Evolutionary conservation across 2,888 invertebrate species (phyloP).

Genomic region (Scaptomyza polygonia): DNA sequence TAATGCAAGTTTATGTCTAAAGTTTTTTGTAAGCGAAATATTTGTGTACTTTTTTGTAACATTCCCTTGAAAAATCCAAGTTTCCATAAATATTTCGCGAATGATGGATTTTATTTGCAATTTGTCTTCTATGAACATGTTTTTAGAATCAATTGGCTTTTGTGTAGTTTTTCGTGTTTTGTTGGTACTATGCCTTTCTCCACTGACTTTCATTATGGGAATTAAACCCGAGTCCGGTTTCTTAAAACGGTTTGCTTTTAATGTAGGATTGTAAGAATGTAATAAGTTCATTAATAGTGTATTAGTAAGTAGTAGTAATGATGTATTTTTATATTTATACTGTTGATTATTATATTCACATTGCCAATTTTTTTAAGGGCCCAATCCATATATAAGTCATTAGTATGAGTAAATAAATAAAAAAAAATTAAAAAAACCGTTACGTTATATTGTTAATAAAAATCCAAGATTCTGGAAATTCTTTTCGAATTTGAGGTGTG

Average conservation of each 20-base stretch:
- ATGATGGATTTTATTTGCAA: slow-evolving; percentile 25
- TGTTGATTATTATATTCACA: not conserved
- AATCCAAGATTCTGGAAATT: slow-evolving; percentile 90
- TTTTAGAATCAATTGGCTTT: slow-evolving; percentile 17
- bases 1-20: not conserved
- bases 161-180: slow-evolving; percentile 41
- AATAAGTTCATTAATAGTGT: slow-evolving; percentile 24
- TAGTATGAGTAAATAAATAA: not conserved
- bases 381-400: no score
- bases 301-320: not conserved
- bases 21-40: slow-evolving; percentile 6
- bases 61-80: slow-evolving; percentile 53
- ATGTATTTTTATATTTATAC: not conserved
- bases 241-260: slow-evolving; percentile 45
- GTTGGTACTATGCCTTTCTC: slow-evolving; percentile 37
- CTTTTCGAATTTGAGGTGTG: slow-evolving; percentile 84
- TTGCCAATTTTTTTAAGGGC: not conserved
- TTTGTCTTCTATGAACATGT: slow-evolving; percentile 8
- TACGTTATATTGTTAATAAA: slow-evolving; percentile 83
- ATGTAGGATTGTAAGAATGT: slow-evolving; percentile 18
- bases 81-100: slow-evolving; percentile 54
- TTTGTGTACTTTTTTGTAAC: slow-evolving; percentile 43
- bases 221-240: slow-evolving; percentile 47
- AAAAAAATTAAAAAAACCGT: no score
- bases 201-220: slow-evolving; percentile 62